phyloP scores from a whole-genome alignment of 2,113 vertebrate genomes.

The Lophotis ruficrista region DNA sequence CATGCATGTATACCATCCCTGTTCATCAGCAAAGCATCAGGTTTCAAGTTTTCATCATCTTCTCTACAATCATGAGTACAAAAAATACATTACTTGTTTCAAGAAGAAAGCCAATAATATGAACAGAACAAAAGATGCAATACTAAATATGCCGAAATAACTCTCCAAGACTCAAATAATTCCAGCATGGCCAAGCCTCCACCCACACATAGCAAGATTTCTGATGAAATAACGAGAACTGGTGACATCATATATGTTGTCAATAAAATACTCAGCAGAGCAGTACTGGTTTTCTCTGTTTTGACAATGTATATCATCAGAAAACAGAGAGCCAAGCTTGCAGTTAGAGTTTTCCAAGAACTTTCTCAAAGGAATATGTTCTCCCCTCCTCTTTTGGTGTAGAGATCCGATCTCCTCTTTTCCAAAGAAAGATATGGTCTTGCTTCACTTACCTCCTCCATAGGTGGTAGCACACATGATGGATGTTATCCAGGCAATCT shows the following conservation, averaged over 20 bases:
- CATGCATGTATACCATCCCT: rapidly evolving
- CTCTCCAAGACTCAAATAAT: neutral
- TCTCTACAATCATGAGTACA: neutral
- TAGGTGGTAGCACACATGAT: slow-evolving; percentile 90
- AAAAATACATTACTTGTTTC: neutral
- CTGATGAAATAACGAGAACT: neutral
- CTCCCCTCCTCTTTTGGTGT: neutral
- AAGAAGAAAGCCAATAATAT: neutral
- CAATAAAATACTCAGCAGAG: neutral
- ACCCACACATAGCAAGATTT: neutral
- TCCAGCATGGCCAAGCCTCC: neutral
- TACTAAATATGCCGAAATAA: neutral
- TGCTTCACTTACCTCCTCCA: slow-evolving; percentile 82
- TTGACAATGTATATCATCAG: neutral
- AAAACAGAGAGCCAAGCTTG: neutral
- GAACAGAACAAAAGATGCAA: neutral
- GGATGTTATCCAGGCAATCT: slow-evolving; percentile 88
- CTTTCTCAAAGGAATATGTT: neutral
- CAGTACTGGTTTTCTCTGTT: neutral
- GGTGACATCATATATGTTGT: neutral
- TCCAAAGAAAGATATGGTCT: neutral
- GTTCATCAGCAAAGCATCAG: neutral
- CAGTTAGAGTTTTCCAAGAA: neutral
- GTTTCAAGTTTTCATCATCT: neutral
- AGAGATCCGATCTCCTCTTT: neutral